Conservation (phyloP, 2,888 invertebrate species). For the Liposcelis brunnea region DNA sequence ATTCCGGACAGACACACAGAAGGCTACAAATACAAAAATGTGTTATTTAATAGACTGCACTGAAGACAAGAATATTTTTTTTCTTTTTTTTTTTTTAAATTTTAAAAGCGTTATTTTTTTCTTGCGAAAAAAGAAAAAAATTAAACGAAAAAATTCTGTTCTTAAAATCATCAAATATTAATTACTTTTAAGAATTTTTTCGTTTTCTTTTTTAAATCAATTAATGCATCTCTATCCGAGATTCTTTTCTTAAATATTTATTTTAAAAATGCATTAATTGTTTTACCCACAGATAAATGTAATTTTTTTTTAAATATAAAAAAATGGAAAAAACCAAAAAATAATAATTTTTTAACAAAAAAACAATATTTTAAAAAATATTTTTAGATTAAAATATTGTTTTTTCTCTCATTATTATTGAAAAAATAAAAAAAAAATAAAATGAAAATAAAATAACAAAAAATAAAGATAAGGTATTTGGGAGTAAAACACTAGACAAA, state of each 20-base stretch:
- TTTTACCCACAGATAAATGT: no score
- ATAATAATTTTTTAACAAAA: no score
- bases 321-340: no score
- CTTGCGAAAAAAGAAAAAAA: constrained; percentile 11
- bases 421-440: constrained; percentile 10
- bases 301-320: no score
- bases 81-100: constrained; percentile 13
- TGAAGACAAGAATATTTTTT: constrained; percentile 8
- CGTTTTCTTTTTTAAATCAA: no score
- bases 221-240: no score
- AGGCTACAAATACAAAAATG: constrained; percentile 3
- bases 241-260: no score
- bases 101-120: constrained; percentile 8
- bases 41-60: neutral
- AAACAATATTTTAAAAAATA: no score
- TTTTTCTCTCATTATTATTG: no score
- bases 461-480: constrained; percentile 7
- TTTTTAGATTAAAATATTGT: no score
- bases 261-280: no score
- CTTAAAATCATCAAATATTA: constrained; percentile 16
- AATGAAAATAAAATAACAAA: constrained; percentile 10
- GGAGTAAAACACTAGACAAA: constrained; percentile 15
- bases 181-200: no score
- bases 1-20: constrained; percentile 7
- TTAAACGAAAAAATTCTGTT: constrained; percentile 14